phyloP scores from a whole-genome alignment of 2,113 vertebrate genomes.

The Catagonus wagneri region DNA sequence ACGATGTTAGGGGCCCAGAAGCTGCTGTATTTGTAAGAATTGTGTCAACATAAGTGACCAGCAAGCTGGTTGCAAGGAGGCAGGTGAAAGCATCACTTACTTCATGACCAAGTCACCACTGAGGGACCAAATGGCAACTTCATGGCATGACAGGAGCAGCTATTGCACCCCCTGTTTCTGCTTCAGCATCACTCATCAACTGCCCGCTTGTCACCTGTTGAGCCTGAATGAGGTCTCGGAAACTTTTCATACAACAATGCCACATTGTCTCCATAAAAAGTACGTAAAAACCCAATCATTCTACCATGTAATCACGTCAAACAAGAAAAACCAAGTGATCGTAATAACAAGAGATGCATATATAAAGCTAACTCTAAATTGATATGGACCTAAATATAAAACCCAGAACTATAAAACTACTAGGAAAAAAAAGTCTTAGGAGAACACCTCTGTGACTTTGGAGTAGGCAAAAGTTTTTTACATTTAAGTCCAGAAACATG shows the following conservation, averaged over 20 bases:
- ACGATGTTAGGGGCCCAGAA: neutral
- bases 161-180: rapidly evolving
- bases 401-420: neutral
- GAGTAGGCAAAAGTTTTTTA: neutral
- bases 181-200: neutral
- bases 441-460: neutral
- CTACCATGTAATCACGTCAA: neutral
- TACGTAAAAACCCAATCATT: neutral
- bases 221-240: neutral
- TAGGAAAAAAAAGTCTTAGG: neutral
- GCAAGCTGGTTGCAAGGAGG: neutral
- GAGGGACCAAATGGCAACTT: neutral
- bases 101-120: neutral
- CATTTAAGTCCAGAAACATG: neutral
- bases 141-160: neutral
- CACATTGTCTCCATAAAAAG: neutral
- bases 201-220: neutral
- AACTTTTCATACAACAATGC: neutral
- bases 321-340: neutral
- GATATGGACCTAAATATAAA: neutral
- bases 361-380: neutral
- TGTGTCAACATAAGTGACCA: neutral
- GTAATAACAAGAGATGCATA: neutral
- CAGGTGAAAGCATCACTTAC: neutral
- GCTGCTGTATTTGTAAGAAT: neutral